phyloP scores from a whole-genome alignment of 2,888 invertebrate genomes.

The Gastrophysa polygoni region DNA sequence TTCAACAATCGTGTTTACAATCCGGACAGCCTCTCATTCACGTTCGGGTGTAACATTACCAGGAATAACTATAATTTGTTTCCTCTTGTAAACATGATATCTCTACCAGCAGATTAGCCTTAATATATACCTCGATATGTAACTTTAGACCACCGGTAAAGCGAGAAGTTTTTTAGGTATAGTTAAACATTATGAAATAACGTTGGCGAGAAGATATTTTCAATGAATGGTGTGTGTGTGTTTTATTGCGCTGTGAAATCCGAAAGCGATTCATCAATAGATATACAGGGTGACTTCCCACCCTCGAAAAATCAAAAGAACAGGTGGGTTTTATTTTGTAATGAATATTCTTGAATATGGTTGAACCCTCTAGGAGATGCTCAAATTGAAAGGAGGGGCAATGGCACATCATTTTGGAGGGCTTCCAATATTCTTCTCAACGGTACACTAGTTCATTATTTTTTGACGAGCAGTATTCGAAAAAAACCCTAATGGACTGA shows the following conservation, averaged over 20 bases:
- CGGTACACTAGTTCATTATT: too few species aligned
- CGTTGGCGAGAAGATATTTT: neutral
- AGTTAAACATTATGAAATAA: neutral
- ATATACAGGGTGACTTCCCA: neutral
- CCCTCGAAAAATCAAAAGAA: too few species aligned
- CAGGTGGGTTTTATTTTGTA: too few species aligned
- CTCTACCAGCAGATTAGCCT: neutral
- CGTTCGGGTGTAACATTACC: neutral
- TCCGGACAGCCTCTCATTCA: neutral
- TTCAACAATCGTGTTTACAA: neutral
- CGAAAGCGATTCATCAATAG: neutral
- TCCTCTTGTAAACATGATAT: constrained; percentile 1
- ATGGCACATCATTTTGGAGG: too few species aligned
- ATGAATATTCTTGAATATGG: too few species aligned
- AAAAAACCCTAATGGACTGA: too few species aligned
- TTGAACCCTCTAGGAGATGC: too few species aligned
- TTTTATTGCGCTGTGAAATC: neutral
- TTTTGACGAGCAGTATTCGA: too few species aligned
- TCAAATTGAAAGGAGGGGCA: too few species aligned
- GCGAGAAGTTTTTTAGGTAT: neutral
- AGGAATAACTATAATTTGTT: constrained; percentile 1
- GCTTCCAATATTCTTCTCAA: too few species aligned
- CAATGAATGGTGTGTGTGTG: neutral
- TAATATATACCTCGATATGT: constrained; percentile 1
- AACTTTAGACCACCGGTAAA: neutral